These are phyloP conservation scores for Anthopleura sola DNA, from an alignment of 64 coral and sea anemone species.

Conservation along the genomic window DNA sequence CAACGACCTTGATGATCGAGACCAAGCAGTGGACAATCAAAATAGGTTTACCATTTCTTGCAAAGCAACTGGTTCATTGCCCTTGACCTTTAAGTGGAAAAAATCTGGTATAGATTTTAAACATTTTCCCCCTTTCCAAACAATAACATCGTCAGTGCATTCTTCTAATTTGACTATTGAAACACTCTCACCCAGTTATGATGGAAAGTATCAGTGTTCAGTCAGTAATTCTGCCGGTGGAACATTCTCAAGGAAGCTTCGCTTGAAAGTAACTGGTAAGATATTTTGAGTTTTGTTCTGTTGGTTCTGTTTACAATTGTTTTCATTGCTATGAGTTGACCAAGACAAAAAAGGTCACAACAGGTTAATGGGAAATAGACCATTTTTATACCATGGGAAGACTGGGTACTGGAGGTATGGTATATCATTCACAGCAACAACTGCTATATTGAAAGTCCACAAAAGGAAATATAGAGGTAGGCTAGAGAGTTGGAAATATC, in stretches of 20 bases:
- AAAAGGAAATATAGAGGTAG: too few relatives aligned
- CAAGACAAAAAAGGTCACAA: too few relatives aligned
- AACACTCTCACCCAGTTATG: neutral
- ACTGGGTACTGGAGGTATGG: too few relatives aligned
- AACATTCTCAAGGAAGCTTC: slow-evolving; percentile 48
- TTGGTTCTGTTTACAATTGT: neutral
- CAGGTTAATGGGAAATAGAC: too few relatives aligned
- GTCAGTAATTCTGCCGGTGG: neutral
- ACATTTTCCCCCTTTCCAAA: neutral
- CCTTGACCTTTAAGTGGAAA: neutral
- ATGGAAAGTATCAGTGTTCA: slow-evolving; percentile 55
- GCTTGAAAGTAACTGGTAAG: slow-evolving; percentile 38
- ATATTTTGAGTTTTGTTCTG: neutral
- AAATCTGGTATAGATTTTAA: neutral
- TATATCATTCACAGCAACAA: too few relatives aligned
- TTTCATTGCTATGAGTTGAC: too few relatives aligned
- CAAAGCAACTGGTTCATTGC: neutral
- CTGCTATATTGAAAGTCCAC: too few relatives aligned
- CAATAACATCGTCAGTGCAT: neutral
- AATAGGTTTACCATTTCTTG: neutral
- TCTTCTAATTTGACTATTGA: neutral
- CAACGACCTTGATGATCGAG: neutral
- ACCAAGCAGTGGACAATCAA: neutral
- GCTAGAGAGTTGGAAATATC: too few relatives aligned
- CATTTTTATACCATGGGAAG: too few relatives aligned